Evolutionary conservation across 2,797 vertebrate genomes (phyloP), one percentile per base, ranked within the genome.

Genomic region (Xiphophorus birchmanni): DNA sequence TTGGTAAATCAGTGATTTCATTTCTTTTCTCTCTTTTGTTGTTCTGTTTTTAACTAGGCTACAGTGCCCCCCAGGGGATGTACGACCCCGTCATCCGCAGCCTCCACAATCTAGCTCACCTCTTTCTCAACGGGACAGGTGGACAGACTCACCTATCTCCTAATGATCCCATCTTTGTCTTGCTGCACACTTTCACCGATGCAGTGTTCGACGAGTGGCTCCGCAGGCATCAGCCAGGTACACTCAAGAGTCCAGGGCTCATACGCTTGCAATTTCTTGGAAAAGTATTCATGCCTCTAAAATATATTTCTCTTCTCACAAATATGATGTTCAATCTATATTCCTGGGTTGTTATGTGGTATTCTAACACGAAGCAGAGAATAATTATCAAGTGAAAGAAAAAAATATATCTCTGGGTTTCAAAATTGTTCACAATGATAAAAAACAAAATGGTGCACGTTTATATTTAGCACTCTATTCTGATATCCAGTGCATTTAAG

Each of bases 201-300:
- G 98, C 98, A 4, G 88, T 99, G 86, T 99, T 99, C 78, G 98
- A 99, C 1, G 98, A 99, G 94, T 99, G 98, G 98, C 93, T 99
- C 63, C 93, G 95, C 89, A 95, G 97, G 79, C 95, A 98, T 78
- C 95, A 94, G 71, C 91, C 97, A 84, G 97, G 98, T 99, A 92
- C 86, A n/a, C 17, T 35, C 13, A 32, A 74, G 44, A 48, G 81
- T 12, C 1, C 26, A 65, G n/a, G n/a, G 58, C 11, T 32, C 32
- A 58, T 56, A 47, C n/a, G 73, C 32, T 26, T n/a, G 26, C 12
- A 47, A 15, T 47, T 44, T 15, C 44, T 29, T 29, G 13, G 26
- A 72, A 72, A 72, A 29, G 69, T 72, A 18, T 72, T 72, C n/a
- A 45, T 13, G 32, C 44, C 15, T 5, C 21, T 69, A 11, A 42